Percentiles rank a stretch among this genome's conserved stretches.
These are phyloP conservation scores for Danio albolineatus DNA, from an alignment of 2,797 vertebrate species.

Conservation along the genomic window DNA sequence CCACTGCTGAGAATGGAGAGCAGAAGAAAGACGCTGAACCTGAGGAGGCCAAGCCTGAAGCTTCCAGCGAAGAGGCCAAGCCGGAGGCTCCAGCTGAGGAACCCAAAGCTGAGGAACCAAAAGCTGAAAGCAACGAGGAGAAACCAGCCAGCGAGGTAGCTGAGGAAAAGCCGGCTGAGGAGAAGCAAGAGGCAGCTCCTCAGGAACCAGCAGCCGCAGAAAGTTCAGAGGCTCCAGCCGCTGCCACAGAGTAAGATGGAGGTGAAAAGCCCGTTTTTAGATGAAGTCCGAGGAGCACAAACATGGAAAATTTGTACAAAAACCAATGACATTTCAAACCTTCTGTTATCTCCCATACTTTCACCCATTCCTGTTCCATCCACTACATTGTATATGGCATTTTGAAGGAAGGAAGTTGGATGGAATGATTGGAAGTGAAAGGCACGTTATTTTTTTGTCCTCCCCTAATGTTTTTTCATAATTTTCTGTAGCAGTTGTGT, in stretches of 20 bases:
- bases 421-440: slow-evolving; percentile 66
- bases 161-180: slow-evolving; percentile 81
- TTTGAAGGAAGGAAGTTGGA: slow-evolving; percentile 73
- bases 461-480: slow-evolving; percentile 71
- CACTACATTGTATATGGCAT: slow-evolving; percentile 55
- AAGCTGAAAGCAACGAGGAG: slow-evolving; percentile 60
- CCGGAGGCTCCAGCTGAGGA: slow-evolving; percentile 70
- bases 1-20: slow-evolving; percentile 69
- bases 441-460: slow-evolving; percentile 58
- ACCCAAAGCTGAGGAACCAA: slow-evolving; percentile 70
- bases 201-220: slow-evolving; percentile 73
- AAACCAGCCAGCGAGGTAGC: slow-evolving; percentile 53
- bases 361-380: slow-evolving; percentile 78
- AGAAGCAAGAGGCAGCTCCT: slow-evolving; percentile 82
- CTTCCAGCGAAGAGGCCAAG: slow-evolving; percentile 67
- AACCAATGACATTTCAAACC: slow-evolving; percentile 94
- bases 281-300: slow-evolving; percentile 92
- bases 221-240: slow-evolving; percentile 51
- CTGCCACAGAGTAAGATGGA: slow-evolving; percentile 79
- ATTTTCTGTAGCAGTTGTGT: slow-evolving; percentile 78
- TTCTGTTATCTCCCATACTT: slow-evolving; percentile 73
- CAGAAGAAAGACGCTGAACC: slow-evolving; percentile 68
- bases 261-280: slow-evolving; percentile 84
- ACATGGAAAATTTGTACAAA: slow-evolving; percentile 96
- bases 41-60: slow-evolving; percentile 75